Percentiles rank a stretch among this genome's conserved stretches.
These are phyloP conservation scores for Aphelinus atriplicis DNA, from an alignment of 1,140 invertebrate genomes.

Conservation along the genomic window DNA sequence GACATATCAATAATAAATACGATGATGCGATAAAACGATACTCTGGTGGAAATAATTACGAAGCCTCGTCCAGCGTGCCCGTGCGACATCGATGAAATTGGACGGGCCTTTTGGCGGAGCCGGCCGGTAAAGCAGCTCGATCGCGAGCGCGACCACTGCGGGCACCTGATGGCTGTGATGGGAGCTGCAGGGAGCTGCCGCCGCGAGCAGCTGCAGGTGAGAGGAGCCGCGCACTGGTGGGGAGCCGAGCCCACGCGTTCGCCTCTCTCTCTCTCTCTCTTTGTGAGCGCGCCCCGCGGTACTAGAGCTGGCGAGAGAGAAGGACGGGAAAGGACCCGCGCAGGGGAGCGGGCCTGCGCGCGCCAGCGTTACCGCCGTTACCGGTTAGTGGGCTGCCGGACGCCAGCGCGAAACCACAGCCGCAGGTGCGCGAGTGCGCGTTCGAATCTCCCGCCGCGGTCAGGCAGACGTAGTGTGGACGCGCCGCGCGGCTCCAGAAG, in stretches of 20 bases:
- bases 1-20: conserved; percentile 56
- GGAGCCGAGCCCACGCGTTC: too few species aligned
- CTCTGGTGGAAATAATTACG: too few species aligned
- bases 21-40: too few species aligned
- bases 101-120: neutral
- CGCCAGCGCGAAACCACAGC: conserved; percentile 23
- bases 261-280: too few species aligned
- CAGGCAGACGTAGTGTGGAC: neutral
- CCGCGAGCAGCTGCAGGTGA: conserved; percentile 35
- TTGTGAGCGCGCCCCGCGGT: neutral
- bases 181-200: conserved; percentile 1
- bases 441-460: conserved; percentile 21
- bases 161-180: conserved; percentile 39
- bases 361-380: neutral
- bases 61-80: too few species aligned
- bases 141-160: neutral
- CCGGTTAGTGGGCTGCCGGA: conserved; percentile 44
- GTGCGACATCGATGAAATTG: too few species aligned
- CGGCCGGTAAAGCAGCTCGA: neutral
- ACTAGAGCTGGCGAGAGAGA: neutral
- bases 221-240: conserved; percentile 17
- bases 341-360: conserved; percentile 6
- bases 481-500: neutral
- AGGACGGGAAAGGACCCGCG: conserved; percentile 5
- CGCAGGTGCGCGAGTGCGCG: neutral